phyloP scores from a whole-genome alignment of 2,113 vertebrate species.

The Probosciger aterrimus region DNA sequence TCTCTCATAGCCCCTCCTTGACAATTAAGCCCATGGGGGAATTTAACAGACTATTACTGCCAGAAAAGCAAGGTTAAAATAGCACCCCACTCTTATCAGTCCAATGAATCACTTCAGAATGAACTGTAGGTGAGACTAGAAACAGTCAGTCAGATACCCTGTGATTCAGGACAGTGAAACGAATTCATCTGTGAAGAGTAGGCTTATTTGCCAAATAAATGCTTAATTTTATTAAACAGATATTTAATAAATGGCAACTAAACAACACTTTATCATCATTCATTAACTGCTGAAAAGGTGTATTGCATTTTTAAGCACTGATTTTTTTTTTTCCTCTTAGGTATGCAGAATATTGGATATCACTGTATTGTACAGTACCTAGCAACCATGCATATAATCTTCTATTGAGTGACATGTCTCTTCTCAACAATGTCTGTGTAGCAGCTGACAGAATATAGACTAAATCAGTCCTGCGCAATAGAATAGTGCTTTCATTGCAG shows the following conservation, averaged over 20 bases:
- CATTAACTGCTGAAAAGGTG: neutral
- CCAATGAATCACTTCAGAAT: neutral
- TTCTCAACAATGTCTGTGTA: conserved; percentile 86
- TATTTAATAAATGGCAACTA: neutral
- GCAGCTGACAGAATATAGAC: conserved; percentile 85
- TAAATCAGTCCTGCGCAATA: conserved; percentile 76
- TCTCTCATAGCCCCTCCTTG: neutral
- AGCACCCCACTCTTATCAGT: neutral
- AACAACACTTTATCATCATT: neutral
- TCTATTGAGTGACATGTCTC: conserved; percentile 97
- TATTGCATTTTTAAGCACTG: neutral
- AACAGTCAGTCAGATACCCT: neutral
- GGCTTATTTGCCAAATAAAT: neutral
- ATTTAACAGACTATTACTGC: neutral
- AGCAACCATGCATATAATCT: conserved; percentile 94
- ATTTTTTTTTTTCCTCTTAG: neutral
- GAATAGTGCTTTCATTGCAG: conserved; percentile 69
- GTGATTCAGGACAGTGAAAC: neutral
- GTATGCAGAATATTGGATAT: neutral
- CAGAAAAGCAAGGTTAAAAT: neutral
- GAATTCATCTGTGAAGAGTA: neutral
- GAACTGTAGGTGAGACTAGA: neutral
- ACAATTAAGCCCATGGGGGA: neutral
- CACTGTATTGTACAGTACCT: conserved; percentile 70
- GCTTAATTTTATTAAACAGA: neutral